Conservation (phyloP, 2,113 vertebrate genomes). For the Oreochromis aureus region DNA sequence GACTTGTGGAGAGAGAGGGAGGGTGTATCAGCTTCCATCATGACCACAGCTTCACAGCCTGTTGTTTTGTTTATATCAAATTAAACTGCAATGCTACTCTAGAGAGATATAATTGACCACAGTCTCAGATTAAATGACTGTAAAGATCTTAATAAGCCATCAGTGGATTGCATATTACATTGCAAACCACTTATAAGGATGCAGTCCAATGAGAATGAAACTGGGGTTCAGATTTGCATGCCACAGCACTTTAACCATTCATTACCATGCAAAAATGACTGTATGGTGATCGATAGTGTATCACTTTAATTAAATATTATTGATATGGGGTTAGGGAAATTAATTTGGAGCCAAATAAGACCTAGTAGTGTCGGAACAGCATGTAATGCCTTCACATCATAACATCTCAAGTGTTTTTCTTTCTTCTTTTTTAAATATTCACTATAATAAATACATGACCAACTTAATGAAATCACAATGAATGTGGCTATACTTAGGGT, state of each 20-base stretch:
- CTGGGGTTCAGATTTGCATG: slow-evolving; percentile 60
- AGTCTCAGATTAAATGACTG: slow-evolving; percentile 72
- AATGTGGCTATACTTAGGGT: neutral
- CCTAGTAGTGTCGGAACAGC: neutral
- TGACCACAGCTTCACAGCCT: slow-evolving; percentile 67
- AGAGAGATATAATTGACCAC: slow-evolving; percentile 72
- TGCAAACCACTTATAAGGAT: slow-evolving; percentile 65
- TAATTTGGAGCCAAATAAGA: slow-evolving; percentile 36
- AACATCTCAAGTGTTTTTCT: neutral
- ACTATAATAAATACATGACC: neutral
- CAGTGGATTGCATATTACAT: slow-evolving; percentile 66
- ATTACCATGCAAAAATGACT: slow-evolving; percentile 47
- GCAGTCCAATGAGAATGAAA: slow-evolving; percentile 53
- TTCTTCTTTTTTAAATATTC: neutral
- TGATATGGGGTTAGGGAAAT: slow-evolving; percentile 46
- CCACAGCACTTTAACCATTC: slow-evolving; percentile 52
- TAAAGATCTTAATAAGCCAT: slow-evolving; percentile 76
- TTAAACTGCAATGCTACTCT: slow-evolving; percentile 70
- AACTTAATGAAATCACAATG: neutral
- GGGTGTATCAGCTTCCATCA: slow-evolving; percentile 70
- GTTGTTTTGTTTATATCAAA: slow-evolving; percentile 75
- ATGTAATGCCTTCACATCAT: slow-evolving; percentile 8
- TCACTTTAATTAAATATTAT: slow-evolving; percentile 66
- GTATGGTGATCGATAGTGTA: slow-evolving; percentile 59
- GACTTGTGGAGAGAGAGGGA: slow-evolving; percentile 9